A percentile compares a stretch with the other conserved stretches of the same genome.
phyloP scores from a whole-genome alignment of 2,113 vertebrate genomes.

The Turdus rufiventris region DNA sequence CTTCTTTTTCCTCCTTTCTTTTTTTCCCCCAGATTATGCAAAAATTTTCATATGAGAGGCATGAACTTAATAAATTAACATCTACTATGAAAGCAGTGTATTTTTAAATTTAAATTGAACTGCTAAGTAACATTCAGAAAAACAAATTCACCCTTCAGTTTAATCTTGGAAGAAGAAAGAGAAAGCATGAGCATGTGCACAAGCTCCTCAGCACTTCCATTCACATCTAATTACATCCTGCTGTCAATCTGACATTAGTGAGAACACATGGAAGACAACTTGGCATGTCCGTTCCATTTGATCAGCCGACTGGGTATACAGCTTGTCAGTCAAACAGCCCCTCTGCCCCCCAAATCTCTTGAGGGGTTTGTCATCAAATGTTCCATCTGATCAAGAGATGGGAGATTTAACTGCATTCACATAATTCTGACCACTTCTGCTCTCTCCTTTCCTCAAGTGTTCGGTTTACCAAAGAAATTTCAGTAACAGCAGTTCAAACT shows the following conservation, averaged over 20 bases:
- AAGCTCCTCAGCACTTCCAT: background rate
- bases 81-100: background rate
- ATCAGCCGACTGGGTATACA: background rate
- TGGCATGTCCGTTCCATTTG: background rate
- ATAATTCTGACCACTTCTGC: background rate
- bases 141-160: background rate
- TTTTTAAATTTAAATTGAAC: background rate
- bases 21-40: background rate
- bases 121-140: background rate
- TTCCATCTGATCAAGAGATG: background rate
- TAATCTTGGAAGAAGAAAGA: background rate
- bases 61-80: background rate
- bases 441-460: background rate
- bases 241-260: background rate
- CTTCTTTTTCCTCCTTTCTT: background rate
- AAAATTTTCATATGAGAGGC: background rate
- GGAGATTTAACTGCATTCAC: background rate
- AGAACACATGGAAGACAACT: constrained; percentile 19
- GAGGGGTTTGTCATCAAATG: background rate
- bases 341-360: background rate
- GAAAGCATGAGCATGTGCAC: background rate
- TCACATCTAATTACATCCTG: constrained; percentile 24
- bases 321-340: constrained; percentile 16
- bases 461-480: background rate
- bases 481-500: background rate